Percentiles rank a stretch among this genome's conserved stretches.
Conservation (phyloP, 92 coral and sea anemone genomes). For the Bergia puertoricense region DNA sequence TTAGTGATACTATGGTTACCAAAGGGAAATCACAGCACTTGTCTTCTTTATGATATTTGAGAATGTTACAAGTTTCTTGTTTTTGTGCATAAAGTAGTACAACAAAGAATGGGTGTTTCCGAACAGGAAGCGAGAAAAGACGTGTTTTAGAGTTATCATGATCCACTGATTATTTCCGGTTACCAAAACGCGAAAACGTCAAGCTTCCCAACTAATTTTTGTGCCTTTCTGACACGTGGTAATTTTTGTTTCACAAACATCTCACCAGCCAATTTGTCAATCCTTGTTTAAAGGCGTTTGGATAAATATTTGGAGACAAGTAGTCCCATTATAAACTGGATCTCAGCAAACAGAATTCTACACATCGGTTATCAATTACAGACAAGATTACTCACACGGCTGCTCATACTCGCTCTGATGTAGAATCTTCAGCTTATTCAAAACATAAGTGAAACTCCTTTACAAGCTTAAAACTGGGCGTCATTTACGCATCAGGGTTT, state of each 20-base stretch:
- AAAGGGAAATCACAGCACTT: constrained; percentile 11
- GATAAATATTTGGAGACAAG: constrained; percentile 42
- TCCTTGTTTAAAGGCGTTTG: constrained; percentile 25
- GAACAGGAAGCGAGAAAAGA: neutral
- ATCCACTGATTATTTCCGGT: constrained; percentile 13
- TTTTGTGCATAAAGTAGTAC: neutral
- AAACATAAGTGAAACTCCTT: constrained; percentile 7
- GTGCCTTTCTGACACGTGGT: constrained; percentile 17
- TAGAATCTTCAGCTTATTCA: constrained; percentile 3
- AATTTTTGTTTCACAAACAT: constrained; percentile 8
- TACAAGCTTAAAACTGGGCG: neutral
- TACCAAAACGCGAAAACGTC: neutral
- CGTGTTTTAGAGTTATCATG: neutral
- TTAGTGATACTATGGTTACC: neutral
- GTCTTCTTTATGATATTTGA: constrained; percentile 1
- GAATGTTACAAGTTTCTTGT: neutral
- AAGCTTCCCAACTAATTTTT: neutral
- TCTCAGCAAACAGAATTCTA: neutral
- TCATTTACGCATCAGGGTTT: constrained; percentile 26
- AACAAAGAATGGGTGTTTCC: neutral
- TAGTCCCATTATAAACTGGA: constrained; percentile 13
- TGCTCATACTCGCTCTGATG: neutral
- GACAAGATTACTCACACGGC: neutral
- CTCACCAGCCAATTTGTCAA: constrained; percentile 44
- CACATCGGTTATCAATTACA: constrained; percentile 23